phyloP scores from a whole-genome alignment of 2,797 vertebrate species.

The Pantherophis alleghaniensis region DNA sequence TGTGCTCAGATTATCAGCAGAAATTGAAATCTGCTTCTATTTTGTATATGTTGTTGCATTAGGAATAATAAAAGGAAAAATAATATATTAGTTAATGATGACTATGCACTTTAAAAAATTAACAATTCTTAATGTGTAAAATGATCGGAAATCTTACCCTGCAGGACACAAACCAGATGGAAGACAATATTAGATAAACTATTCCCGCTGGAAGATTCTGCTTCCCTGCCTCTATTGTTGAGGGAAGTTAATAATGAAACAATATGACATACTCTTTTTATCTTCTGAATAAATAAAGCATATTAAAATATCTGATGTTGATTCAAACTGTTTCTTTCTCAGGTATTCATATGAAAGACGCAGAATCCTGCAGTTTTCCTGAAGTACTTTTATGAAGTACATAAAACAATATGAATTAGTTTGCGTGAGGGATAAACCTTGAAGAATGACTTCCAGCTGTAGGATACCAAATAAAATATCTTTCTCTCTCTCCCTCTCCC shows the following conservation, averaged over 20 bases:
- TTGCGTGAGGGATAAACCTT: slow-evolving; percentile 44
- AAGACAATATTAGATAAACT: slow-evolving; percentile 62
- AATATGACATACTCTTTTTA: slow-evolving; percentile 75
- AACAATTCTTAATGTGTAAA: slow-evolving; percentile 55
- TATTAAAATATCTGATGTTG: slow-evolving; percentile 71
- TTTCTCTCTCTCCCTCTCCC: too few species aligned
- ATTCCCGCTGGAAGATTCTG: slow-evolving; percentile 65
- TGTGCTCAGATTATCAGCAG: slow-evolving; percentile 25
- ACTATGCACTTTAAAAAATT: slow-evolving; percentile 53
- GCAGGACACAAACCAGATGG: slow-evolving; percentile 68
- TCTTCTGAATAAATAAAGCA: slow-evolving; percentile 76
- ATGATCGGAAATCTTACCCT: slow-evolving; percentile 68
- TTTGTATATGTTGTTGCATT: slow-evolving; percentile 6
- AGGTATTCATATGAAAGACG: slow-evolving; percentile 46
- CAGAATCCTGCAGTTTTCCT: slow-evolving; percentile 45
- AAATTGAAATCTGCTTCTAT: slow-evolving; percentile 20
- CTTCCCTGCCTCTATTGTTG: slow-evolving; percentile 71
- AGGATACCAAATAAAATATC: background rate
- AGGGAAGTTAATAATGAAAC: slow-evolving; percentile 76
- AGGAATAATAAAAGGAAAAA: slow-evolving; percentile 22
- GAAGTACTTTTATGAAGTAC: slow-evolving; percentile 32
- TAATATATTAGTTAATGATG: slow-evolving; percentile 35
- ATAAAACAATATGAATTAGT: slow-evolving; percentile 59
- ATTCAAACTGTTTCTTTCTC: slow-evolving; percentile 74
- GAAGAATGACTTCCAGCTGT: slow-evolving; percentile 10